Base-by-base conservation (phyloP, 2,888 invertebrate genomes). In the Hypena proboscidalis region DNA sequence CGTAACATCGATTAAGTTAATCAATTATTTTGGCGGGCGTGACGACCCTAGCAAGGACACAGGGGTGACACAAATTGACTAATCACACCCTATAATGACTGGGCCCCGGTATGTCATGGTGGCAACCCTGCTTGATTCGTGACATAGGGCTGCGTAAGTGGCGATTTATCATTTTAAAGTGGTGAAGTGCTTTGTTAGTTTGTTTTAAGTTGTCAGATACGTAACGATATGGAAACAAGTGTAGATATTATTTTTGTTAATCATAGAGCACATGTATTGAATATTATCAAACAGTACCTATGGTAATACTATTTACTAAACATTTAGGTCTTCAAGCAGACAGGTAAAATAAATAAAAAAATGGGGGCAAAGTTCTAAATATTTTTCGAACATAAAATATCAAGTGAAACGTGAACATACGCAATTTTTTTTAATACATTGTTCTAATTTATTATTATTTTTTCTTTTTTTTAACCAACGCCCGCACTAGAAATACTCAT, bases 1-100 rank as follows among this genome's bases (percentile, higher is more conserved):
- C 79, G 81, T 75, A 75, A 81, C 76, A 80, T 83, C 81, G 80
- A 85, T 88, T 85, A 79, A 81, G 63, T 80, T 83, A 85, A 90
- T 90, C 89, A 90, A 89, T 89, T 89, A 83, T 80, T 74, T 75
- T 62, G 67, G 66, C 69, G 72, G 71, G 65, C 50, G 60, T 65
- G 33, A 45, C 53, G 45, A 43, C 58, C 60, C 67, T 63, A 63
- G 61, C 53, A 53, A 73, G 78, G 80, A 63, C 65, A 61, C 47
- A 58, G 74, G 81, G 81, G 77, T 70, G 76, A 70, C 78, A 72
- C 77, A 80, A 83, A 80, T 82, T 83, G 67, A 81, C 85, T 85
- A 84, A 83, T 88, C 82, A 84, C 83, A 79, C 80, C 85, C 77
- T 67, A 61, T 78, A 79, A 79, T 78, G 76, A 80, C 68, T 63